Percentiles rank a stretch among this genome's conserved stretches.
These are phyloP conservation scores for Leptoclinus maculatus DNA, from an alignment of 2,797 vertebrate genomes.

Conservation along the genomic window DNA sequence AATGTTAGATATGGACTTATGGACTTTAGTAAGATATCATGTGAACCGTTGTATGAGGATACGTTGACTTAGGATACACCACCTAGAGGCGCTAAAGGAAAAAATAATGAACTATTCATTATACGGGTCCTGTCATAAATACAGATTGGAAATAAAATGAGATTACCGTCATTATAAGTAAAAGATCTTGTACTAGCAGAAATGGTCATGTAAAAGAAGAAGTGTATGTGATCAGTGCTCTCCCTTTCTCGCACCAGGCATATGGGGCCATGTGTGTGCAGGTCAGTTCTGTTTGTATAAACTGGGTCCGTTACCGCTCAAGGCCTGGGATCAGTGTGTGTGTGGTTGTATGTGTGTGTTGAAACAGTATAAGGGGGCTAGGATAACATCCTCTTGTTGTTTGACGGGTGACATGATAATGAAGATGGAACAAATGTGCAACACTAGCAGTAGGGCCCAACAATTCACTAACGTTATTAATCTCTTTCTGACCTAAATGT, in stretches of 20 bases:
- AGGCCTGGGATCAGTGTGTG: background rate
- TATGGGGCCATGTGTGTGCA: conserved; percentile 13
- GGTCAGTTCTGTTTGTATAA: conserved; percentile 43
- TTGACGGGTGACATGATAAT: conserved; percentile 24
- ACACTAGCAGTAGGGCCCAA: background rate
- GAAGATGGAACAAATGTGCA: conserved; percentile 14
- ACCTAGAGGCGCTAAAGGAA: too few relatives aligned
- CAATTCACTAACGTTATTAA: background rate
- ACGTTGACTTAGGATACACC: too few relatives aligned
- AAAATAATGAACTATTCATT: too few relatives aligned
- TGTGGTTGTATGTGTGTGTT: conserved; percentile 19
- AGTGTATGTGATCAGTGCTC: conserved; percentile 11
- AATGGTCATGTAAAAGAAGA: background rate
- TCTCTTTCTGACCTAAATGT: background rate
- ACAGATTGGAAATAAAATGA: too few relatives aligned
- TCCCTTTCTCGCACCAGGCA: conserved; percentile 14
- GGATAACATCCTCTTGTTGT: conserved; percentile 31
- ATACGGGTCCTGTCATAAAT: too few relatives aligned
- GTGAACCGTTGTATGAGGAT: too few relatives aligned
- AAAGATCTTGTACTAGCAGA: background rate
- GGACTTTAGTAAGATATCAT: too few relatives aligned
- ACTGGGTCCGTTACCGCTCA: background rate
- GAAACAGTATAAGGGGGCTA: conserved; percentile 37
- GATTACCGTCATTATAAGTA: background rate
- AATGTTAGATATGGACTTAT: too few relatives aligned